Conservation (phyloP, 2,797 vertebrate genomes). For the Anomalospiza imberbis region DNA sequence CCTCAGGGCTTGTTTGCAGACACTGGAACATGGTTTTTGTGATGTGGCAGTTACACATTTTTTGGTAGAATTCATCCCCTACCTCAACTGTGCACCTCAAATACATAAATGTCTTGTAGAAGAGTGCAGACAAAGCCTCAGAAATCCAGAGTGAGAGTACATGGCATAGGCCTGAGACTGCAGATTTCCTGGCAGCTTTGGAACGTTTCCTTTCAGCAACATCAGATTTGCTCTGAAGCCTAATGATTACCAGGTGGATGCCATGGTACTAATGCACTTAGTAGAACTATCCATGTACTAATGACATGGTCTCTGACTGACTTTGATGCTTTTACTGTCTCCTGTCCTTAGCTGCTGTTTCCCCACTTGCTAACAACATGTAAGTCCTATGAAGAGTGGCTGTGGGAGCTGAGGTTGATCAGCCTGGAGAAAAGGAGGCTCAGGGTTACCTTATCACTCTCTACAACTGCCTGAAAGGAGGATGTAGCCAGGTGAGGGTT, state of each 20-base stretch:
- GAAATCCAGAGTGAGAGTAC: neutral
- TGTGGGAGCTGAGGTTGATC: neutral
- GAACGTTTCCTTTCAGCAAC: neutral
- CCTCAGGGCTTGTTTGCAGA: neutral
- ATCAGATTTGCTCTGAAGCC: neutral
- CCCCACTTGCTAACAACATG: neutral
- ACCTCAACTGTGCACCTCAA: neutral
- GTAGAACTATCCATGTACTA: neutral
- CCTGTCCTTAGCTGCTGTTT: neutral
- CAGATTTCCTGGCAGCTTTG: neutral
- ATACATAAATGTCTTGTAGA: neutral
- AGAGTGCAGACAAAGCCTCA: neutral
- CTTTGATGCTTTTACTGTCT: neutral
- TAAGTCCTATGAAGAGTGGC: neutral
- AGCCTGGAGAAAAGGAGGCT: neutral
- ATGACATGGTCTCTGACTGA: neutral
- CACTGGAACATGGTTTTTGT: neutral
- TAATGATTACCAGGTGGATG: neutral
- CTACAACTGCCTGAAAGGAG: neutral
- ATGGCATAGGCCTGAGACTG: neutral
- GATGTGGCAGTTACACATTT: neutral
- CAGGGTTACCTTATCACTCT: neutral
- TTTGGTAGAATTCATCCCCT: neutral
- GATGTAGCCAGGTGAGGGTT: neutral
- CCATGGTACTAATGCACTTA: neutral